Evolutionary conservation across 2,113 vertebrate species (phyloP).

Genomic region (Galbula dea): DNA sequence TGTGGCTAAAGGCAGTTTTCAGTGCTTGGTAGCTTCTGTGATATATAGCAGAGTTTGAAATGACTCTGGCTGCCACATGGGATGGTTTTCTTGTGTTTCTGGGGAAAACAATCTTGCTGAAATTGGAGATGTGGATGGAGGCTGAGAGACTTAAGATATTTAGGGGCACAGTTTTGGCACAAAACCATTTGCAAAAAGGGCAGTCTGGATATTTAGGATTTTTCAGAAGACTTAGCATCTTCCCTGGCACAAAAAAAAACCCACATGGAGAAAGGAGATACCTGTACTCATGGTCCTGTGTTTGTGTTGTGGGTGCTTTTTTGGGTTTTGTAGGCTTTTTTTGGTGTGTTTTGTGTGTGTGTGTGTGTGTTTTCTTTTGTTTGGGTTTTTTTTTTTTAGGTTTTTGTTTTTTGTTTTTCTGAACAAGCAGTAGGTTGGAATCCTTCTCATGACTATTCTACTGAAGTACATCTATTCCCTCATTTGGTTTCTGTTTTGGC

Average conservation of each 20-base stretch:
- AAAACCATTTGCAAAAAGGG: background rate
- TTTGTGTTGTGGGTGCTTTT: too few relatives aligned
- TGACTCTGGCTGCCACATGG: fast-evolving
- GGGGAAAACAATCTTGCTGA: background rate
- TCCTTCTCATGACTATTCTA: background rate
- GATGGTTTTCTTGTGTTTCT: background rate
- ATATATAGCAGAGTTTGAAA: background rate
- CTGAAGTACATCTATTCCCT: background rate
- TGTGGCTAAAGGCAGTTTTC: background rate
- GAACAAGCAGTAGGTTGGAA: background rate
- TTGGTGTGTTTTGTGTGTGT: too few relatives aligned
- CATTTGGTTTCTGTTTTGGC: background rate
- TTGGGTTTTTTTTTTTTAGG: too few relatives aligned
- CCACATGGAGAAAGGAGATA: background rate
- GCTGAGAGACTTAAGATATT: background rate
- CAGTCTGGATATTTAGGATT: background rate
- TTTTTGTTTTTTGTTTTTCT: background rate
- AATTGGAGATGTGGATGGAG: background rate
- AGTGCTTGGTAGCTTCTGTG: background rate
- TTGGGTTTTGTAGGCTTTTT: too few relatives aligned
- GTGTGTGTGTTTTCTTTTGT: too few relatives aligned
- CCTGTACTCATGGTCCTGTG: background rate
- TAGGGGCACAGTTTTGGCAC: background rate
- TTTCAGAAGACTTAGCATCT: background rate
- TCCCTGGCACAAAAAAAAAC: background rate